Conservation (phyloP, 2,797 vertebrate species). For the Hyperoplus lanceolatus region DNA sequence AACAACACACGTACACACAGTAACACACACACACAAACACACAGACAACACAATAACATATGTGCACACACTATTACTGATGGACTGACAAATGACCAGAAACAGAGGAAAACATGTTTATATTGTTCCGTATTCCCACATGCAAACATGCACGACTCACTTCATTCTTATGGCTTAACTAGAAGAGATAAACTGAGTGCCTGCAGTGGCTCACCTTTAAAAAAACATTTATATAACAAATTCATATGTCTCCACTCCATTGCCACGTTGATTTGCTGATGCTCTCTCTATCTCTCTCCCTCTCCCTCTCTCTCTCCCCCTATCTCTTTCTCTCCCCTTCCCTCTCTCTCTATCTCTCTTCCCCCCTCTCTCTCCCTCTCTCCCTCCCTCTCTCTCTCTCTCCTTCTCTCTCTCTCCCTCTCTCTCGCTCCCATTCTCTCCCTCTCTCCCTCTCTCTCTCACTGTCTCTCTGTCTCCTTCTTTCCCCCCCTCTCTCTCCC, state of each 20-base stretch:
- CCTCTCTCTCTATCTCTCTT: too few relatives aligned
- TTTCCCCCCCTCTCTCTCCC: too few relatives aligned
- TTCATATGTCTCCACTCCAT: conserved; percentile 5
- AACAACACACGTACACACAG: conserved; percentile 42
- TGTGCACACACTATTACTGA: neutral
- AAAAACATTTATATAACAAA: conserved; percentile 28
- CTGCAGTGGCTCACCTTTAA: neutral
- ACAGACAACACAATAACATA: neutral
- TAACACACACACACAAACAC: conserved; percentile 12
- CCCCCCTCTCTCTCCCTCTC: too few relatives aligned
- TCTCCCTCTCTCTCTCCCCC: too few relatives aligned
- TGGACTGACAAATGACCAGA: conserved; percentile 17
- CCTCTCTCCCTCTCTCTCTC: too few relatives aligned
- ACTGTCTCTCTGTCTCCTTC: too few relatives aligned
- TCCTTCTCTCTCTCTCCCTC: too few relatives aligned
- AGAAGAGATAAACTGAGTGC: neutral
- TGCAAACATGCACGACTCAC: neutral
- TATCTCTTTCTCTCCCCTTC: too few relatives aligned
- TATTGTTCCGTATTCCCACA: neutral
- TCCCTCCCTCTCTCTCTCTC: too few relatives aligned
- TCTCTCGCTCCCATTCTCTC: too few relatives aligned
- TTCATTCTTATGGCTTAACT: too few relatives aligned
- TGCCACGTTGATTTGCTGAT: conserved; percentile 27
- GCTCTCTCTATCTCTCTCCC: conserved; percentile 21
- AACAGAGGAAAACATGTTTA: conserved; percentile 25